Base-by-base conservation (phyloP, 2,888 invertebrate genomes). In the Lepidocyrtoides sp. region DNA sequence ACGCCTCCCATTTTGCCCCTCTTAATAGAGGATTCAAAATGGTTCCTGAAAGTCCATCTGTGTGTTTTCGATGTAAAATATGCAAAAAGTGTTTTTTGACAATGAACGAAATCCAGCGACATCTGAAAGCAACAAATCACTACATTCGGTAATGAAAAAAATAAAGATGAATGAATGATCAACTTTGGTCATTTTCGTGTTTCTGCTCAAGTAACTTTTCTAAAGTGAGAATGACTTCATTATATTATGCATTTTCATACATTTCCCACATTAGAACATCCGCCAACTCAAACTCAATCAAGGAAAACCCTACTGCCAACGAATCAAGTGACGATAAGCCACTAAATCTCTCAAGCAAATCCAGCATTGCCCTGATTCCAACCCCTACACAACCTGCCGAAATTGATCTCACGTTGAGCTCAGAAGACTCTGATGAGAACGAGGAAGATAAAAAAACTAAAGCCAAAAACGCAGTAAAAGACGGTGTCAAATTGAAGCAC, bases 21-120 rank as follows among this genome's bases (percentile, higher is more conserved):
- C 29, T 1, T 48, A 14, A 23, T 5, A 75, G 75, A 48, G 75
- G 75, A 75, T 29, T 75, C 75, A 75, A 75, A 75, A 75, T 75
- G 75, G 75, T 75, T 23, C 75, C 75, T 48, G 44, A 69, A 69
- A 57, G 51, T 54, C 69, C 84, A 44, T 36, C 54, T 36, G 57
- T 57, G 12, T 85, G 72, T n/a, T 85, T 32, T n/a, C 72, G 85
- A 23, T 85, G 85, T 72, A 85, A 57, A 85, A 32, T 32, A 75
- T 85, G 85, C 75, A 36, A 72, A 72, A 20, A 20, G 54, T 72
- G 72, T 44, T 85, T 85, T 26, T 23, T 75, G 20, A 85, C 72
- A 20, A 41, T 72, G 41, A 32, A 51, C 23, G 72, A 85, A 41
- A 75, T 85, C 57, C 32, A 36, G 17, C n/a, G 41, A 36, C 85